phyloP scores from a whole-genome alignment of 2,797 vertebrate genomes.

The Halcyon chelicuti region DNA sequence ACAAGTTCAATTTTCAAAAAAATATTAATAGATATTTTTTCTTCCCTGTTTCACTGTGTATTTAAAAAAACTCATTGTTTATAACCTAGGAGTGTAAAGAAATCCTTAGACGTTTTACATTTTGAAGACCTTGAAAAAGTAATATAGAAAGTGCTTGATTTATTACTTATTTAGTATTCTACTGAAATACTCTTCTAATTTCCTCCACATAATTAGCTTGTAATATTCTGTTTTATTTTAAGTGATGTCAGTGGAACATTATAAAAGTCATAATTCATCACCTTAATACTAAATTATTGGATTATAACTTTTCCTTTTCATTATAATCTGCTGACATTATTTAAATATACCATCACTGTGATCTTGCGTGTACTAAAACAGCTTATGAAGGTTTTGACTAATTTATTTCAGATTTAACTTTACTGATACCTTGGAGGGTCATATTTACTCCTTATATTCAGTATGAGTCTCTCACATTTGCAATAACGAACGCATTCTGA shows the following conservation, averaged over 20 bases:
- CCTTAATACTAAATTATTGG: not conserved
- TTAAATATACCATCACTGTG: not conserved
- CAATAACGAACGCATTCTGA: constrained; percentile 17
- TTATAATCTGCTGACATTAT: constrained; percentile 36
- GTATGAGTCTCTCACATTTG: not conserved
- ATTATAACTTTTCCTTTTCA: constrained; percentile 31
- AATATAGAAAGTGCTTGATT: constrained; percentile 13
- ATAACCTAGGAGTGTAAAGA: not conserved
- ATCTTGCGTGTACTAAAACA: not conserved
- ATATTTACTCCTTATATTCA: constrained; percentile 4
- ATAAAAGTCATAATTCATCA: constrained; percentile 43
- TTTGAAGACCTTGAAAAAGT: not conserved
- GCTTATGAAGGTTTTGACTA: constrained; percentile 21
- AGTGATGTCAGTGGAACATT: constrained; percentile 7
- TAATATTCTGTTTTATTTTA: constrained; percentile 50
- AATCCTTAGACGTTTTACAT: not conserved
- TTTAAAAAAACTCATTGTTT: not conserved
- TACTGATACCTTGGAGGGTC: not conserved
- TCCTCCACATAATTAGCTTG: constrained; percentile 2
- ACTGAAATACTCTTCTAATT: constrained; percentile 9
- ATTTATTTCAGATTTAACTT: constrained; percentile 33
- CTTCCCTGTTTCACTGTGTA: not conserved
- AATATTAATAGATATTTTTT: not conserved
- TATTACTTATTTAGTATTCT: constrained; percentile 8
- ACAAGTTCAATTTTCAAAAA: not conserved